Percentiles rank a stretch among this genome's conserved stretches.
Evolutionary conservation across 37 sponge, comb jelly and placozoan genomes (phyloP).

Genomic region (Haliclona indistincta): DNA sequence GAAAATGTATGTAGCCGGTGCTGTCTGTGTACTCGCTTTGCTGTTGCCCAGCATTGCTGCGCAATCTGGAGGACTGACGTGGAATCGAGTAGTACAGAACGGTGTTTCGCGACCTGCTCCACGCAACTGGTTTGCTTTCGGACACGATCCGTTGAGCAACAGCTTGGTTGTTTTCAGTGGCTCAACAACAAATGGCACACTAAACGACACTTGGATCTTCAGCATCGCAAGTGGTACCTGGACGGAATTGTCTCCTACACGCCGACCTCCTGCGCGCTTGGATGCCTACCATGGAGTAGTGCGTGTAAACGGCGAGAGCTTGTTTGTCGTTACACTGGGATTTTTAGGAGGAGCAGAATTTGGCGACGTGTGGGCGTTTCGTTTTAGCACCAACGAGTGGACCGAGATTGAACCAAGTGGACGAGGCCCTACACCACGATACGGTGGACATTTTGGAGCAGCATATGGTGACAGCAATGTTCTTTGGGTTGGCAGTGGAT

Average conservation of each 20-base stretch:
- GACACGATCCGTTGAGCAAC: constrained; percentile 6
- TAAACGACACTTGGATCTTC: constrained; percentile 34
- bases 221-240: constrained; percentile 4
- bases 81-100: not conserved
- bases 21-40: no score
- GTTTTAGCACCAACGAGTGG: constrained; percentile 15
- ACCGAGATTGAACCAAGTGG: not conserved
- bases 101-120: constrained; percentile 11
- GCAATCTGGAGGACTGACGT: no score
- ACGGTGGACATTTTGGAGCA: constrained; percentile 56
- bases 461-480: not conserved
- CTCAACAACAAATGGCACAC: not conserved
- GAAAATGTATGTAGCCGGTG: no score
- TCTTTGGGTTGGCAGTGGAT: constrained; percentile 49
- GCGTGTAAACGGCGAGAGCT: constrained; percentile 21
- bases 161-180: constrained; percentile 32
- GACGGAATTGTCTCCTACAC: not conserved
- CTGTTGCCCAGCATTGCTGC: no score
- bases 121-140: constrained; percentile 2
- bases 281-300: constrained; percentile 24
- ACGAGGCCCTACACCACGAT: constrained; percentile 16
- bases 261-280: not conserved
- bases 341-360: not conserved
- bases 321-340: constrained; percentile 58
- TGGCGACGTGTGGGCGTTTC: constrained; percentile 51